phyloP scores from a whole-genome alignment of 1,140 invertebrate genomes.

The Lepidostoma basale region DNA sequence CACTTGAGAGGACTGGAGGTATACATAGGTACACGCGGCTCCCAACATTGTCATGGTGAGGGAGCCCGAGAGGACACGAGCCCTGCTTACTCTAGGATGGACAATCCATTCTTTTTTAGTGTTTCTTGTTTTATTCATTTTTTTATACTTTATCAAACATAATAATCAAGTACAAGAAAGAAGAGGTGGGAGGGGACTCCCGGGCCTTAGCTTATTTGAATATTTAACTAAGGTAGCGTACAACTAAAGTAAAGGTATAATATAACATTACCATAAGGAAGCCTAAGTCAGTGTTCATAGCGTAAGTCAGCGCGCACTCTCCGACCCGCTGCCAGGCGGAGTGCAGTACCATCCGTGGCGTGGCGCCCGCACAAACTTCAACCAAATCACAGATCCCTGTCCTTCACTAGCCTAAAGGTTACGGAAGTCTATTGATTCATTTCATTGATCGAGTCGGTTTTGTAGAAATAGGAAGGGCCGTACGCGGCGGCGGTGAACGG shows the following conservation, averaged over 20 bases:
- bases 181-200: slow-evolving; percentile 22
- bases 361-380: not conserved
- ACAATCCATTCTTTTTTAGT: slow-evolving; percentile 43
- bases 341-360: not conserved
- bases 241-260: too few relatives aligned
- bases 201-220: too few relatives aligned
- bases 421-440: not conserved
- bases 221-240: too few relatives aligned
- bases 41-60: too few relatives aligned
- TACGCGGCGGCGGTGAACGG: not conserved
- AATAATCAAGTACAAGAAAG: slow-evolving; percentile 6
- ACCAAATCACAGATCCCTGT: slow-evolving; percentile 26
- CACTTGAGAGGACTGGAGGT: too few relatives aligned
- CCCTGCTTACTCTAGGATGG: slow-evolving; percentile 35
- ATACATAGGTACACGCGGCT: too few relatives aligned
- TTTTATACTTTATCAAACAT: slow-evolving; percentile 40
- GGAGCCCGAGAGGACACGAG: not conserved
- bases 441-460: slow-evolving; percentile 10
- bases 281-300: slow-evolving; percentile 46
- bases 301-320: slow-evolving; percentile 41
- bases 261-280: slow-evolving; percentile 44
- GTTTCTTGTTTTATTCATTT: slow-evolving; percentile 43
- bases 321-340: not conserved
- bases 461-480: not conserved
- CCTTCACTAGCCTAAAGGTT: too few relatives aligned